phyloP scores from a whole-genome alignment of 2,113 vertebrate genomes.

The Pachycephala philippinensis region DNA sequence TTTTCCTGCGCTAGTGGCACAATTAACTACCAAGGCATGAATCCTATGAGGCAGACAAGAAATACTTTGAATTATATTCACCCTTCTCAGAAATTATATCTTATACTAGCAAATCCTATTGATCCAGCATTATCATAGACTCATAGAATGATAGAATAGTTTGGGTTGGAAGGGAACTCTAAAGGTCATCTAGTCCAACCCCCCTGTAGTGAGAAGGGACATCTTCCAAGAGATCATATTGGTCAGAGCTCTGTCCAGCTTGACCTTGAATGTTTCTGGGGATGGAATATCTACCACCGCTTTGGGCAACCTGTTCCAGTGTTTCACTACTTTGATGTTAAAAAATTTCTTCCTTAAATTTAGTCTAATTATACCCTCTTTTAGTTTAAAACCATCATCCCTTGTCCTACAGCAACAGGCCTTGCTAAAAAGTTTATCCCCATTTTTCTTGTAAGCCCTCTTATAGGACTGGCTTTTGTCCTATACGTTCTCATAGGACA shows the following conservation, averaged over 20 bases:
- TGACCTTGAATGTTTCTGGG: neutral
- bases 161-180: neutral
- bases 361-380: neutral
- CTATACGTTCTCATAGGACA: neutral
- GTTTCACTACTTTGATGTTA: no score
- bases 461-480: neutral
- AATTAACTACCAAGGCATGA: neutral
- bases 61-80: neutral
- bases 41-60: neutral
- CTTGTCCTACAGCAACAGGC: neutral
- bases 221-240: neutral
- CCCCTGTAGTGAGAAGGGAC: neutral
- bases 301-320: neutral
- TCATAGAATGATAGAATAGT: neutral
- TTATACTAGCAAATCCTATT: neutral
- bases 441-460: neutral
- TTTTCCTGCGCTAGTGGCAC: neutral
- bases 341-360: neutral
- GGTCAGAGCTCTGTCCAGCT: neutral
- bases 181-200: neutral
- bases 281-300: neutral
- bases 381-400: neutral
- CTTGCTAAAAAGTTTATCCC: neutral
- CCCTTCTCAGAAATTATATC: neutral
- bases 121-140: neutral